Percentiles rank a stretch among this genome's conserved stretches.
These are phyloP conservation scores for Tachystola acroxantha DNA, from an alignment of 2,888 invertebrate genomes.

Conservation along the genomic window DNA sequence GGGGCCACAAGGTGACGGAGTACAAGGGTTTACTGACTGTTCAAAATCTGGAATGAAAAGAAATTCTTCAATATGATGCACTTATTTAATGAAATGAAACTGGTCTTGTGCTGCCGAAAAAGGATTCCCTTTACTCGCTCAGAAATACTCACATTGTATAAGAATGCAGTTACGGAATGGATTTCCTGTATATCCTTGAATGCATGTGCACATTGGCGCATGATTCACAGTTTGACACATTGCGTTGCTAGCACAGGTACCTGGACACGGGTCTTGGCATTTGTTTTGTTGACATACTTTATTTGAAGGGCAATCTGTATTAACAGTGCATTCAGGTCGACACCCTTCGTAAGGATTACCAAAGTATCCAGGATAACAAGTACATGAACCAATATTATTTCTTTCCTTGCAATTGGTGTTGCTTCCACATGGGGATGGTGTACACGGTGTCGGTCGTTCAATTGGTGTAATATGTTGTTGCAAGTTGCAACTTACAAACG, in stretches of 20 bases:
- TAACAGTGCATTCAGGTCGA: slow-evolving; percentile 85
- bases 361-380: slow-evolving; percentile 81
- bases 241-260: slow-evolving; percentile 85
- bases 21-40: slow-evolving; percentile 78
- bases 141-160: slow-evolving; percentile 44
- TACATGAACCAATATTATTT: slow-evolving; percentile 84
- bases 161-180: slow-evolving; percentile 64
- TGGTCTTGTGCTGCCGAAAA: too few relatives aligned
- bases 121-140: too few relatives aligned
- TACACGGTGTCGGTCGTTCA: slow-evolving; percentile 77
- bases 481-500: slow-evolving; percentile 80
- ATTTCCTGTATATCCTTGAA: slow-evolving; percentile 81
- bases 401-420: slow-evolving; percentile 84
- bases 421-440: slow-evolving; percentile 85
- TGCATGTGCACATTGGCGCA: slow-evolving; percentile 83
- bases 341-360: slow-evolving; percentile 83
- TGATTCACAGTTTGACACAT: slow-evolving; percentile 86
- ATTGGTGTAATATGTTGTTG: slow-evolving; percentile 48
- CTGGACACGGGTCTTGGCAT: slow-evolving; percentile 86
- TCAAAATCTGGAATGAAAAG: slow-evolving; percentile 43
- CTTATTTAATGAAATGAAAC: too few relatives aligned
- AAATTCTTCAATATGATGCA: too few relatives aligned
- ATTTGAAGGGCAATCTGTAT: slow-evolving; percentile 85
- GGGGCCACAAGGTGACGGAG: slow-evolving; percentile 89
- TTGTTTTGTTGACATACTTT: slow-evolving; percentile 85